These are phyloP conservation scores for Hirundo rustica DNA, from an alignment of 2,797 vertebrate species.

Conservation along the genomic window DNA sequence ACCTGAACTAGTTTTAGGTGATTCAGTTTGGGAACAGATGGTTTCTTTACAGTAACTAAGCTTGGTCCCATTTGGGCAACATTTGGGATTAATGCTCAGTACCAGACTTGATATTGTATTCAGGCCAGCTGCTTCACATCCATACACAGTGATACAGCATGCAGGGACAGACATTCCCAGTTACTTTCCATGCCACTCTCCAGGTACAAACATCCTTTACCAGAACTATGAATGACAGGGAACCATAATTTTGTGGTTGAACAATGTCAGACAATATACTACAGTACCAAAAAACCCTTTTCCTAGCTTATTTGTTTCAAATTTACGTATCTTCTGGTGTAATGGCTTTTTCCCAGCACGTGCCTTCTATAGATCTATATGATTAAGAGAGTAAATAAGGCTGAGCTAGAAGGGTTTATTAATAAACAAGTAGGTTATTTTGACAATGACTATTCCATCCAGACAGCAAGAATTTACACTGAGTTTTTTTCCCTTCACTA, in stretches of 20 bases:
- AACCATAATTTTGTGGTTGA: not conserved
- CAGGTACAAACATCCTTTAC: not conserved
- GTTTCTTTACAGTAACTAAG: not conserved
- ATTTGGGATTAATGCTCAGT: not conserved
- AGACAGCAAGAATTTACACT: not conserved
- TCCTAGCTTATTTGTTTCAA: not conserved
- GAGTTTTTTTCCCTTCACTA: not conserved
- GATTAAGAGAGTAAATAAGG: not conserved
- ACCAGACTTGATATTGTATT: not conserved
- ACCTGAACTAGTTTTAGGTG: not conserved
- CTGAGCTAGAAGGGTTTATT: not conserved
- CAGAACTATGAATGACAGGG: not conserved
- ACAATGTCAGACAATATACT: not conserved
- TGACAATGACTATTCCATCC: not conserved
- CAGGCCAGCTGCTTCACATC: not conserved
- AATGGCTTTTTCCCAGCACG: not conserved
- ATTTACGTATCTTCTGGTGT: not conserved
- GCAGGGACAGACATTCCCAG: not conserved
- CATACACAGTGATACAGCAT: fast-evolving
- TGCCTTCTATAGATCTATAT: not conserved
- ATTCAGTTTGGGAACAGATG: not conserved
- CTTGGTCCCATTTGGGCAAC: not conserved
- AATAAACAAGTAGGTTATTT: not conserved
- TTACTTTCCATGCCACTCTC: not conserved
- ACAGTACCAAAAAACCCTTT: not conserved